These are phyloP conservation scores for Berghia stephanieae DNA, from an alignment of 1,140 invertebrate species.

Conservation along the genomic window DNA sequence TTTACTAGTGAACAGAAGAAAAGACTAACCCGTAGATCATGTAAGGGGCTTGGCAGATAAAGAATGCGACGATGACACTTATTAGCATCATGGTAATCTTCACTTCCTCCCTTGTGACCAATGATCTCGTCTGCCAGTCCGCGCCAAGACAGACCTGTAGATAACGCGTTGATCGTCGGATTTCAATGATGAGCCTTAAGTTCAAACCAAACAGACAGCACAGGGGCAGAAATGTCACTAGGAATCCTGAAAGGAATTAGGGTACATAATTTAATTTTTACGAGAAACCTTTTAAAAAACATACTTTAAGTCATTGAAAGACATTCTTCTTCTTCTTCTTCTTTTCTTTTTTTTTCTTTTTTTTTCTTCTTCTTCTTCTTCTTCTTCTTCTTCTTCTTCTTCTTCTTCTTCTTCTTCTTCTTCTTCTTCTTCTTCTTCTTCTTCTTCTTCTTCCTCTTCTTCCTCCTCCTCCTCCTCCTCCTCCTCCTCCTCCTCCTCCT, in stretches of 20 bases:
- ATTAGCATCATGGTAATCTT: slow-evolving; percentile 80
- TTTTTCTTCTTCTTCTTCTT: background rate
- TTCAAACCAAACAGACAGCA: slow-evolving; percentile 77
- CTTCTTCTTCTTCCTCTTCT: no score
- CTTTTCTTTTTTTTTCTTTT: background rate
- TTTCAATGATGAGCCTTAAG: slow-evolving; percentile 75
- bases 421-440: no score
- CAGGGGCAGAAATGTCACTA: slow-evolving; percentile 71
- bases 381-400: no score
- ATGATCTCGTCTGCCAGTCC: slow-evolving; percentile 46
- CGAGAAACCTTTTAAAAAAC: no score
- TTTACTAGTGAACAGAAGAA: no score
- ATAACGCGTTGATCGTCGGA: slow-evolving; percentile 66
- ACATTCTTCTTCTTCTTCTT: background rate
- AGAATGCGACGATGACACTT: slow-evolving; percentile 77
- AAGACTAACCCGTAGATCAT: slow-evolving; percentile 33
- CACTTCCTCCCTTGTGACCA: slow-evolving; percentile 72
- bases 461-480: no score
- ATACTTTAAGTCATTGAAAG: no score
- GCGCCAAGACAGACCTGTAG: slow-evolving; percentile 53
- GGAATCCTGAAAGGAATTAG: background rate
- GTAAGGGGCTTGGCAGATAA: slow-evolving; percentile 76
- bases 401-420: no score
- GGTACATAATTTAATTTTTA: background rate
- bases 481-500: no score